A percentile compares a stretch with the other conserved stretches of the same genome.
Conservation (phyloP, 2,888 invertebrate genomes). For the Mantis religiosa region DNA sequence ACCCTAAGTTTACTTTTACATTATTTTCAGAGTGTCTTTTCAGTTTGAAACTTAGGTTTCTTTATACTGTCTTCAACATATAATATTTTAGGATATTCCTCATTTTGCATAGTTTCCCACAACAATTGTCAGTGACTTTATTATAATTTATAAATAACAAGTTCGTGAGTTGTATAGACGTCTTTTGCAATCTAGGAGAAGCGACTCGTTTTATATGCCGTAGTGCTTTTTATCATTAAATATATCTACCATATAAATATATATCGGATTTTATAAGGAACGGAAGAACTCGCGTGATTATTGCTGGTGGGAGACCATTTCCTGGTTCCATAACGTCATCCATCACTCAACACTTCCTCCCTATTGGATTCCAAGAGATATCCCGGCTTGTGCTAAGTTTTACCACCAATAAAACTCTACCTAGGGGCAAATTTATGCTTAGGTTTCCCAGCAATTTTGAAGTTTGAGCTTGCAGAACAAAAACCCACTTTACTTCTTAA, state of each 20-base stretch:
- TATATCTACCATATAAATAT: neutral
- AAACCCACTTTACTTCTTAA: neutral
- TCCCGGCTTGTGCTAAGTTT: neutral
- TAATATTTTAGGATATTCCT: too few relatives aligned
- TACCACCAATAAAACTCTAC: neutral
- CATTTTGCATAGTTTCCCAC: too few relatives aligned
- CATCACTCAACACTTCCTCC: neutral
- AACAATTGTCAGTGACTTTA: too few relatives aligned
- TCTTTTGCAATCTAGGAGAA: too few relatives aligned
- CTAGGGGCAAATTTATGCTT: neutral
- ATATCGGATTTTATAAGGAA: neutral
- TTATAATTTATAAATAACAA: too few relatives aligned
- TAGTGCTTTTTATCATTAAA: too few relatives aligned
- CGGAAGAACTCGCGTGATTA: neutral
- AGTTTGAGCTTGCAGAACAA: neutral
- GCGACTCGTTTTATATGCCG: too few relatives aligned
- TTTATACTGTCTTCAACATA: too few relatives aligned
- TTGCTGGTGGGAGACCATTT: neutral
- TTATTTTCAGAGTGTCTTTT: too few relatives aligned
- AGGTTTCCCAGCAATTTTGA: neutral
- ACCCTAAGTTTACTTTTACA: too few relatives aligned
- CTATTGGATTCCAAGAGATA: neutral
- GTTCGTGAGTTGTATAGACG: too few relatives aligned
- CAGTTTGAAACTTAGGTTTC: too few relatives aligned
- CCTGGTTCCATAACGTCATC: neutral